Evolutionary conservation across 2,888 invertebrate genomes (phyloP), one percentile per base, ranked within the genome.

Genomic region (Athrips mouffetella): DNA sequence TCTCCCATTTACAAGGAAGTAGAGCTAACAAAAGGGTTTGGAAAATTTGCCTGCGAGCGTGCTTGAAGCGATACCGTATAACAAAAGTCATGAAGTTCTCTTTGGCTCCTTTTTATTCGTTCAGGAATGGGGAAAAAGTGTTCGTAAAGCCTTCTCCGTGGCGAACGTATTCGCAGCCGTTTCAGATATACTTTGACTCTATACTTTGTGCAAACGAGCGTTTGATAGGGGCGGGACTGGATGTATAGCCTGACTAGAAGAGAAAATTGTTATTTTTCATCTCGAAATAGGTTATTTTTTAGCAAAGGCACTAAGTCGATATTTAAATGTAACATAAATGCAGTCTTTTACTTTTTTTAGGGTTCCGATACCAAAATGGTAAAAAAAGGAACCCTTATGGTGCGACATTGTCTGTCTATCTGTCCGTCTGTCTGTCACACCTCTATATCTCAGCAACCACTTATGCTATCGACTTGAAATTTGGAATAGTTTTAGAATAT

Each of bases 71-170:
- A 63, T 62, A 58, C 70, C 70, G 63, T 74, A 70, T 80, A 79
- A 80, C 80, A 81, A 80, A 83, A 85, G 84, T 83, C 85, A 81
- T 81, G 80, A 76, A 82, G 80, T 76, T 65, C 77, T 69, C 72
- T 80, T 76, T 71, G 74, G 74, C 69, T 76, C 70, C 76, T 78
- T 82, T 85, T 85, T 84, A 82, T 81, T 81, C 77, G 73, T 77
- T 75, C 74, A 73, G 77, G 76, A 84, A 85, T 79, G 77, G 77
- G 80, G 78, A 77, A 80, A 80, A 79, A 83, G 80, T 80, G 80
- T 82, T 80, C 80, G 73, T 68, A 82, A 80, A 79, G 77, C 78
- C 77, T 50, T 50, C 50, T 33, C 23, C 15, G 75, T 78, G 76
- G 72, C 67, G 73, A 64, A 71, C 73, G 65, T 73, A 76, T 81